phyloP scores from a whole-genome alignment of 2,797 vertebrate species.

The Buphagus erythrorhynchus region DNA sequence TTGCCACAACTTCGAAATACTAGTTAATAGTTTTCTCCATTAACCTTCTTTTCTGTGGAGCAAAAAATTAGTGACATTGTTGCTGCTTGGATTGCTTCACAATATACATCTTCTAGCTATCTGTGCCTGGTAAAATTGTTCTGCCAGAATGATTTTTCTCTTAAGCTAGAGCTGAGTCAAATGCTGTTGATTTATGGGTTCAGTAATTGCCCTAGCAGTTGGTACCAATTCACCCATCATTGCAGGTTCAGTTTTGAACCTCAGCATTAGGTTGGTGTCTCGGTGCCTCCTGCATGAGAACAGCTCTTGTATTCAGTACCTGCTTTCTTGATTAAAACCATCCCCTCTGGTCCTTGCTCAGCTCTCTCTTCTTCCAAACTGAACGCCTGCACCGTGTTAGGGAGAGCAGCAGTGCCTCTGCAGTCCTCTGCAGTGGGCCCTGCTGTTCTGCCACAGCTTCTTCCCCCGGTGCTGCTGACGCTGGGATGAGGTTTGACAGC shows the following conservation, averaged over 20 bases:
- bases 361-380: background rate
- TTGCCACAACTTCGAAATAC: background rate
- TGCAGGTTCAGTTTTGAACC: background rate
- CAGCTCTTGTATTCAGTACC: background rate
- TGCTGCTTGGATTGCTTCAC: background rate
- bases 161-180: background rate
- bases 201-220: background rate
- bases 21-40: background rate
- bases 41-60: background rate
- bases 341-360: background rate
- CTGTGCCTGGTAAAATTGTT: background rate
- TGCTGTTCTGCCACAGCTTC: background rate
- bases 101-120: background rate
- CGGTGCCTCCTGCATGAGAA: background rate
- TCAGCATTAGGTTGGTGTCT: background rate
- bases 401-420: background rate
- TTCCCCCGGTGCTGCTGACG: background rate
- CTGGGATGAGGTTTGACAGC: fast-evolving
- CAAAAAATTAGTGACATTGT: background rate
- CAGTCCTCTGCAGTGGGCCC: background rate
- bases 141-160: background rate
- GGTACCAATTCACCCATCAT: background rate
- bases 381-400: background rate
- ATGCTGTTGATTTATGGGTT: background rate
- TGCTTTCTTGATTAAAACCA: background rate